Percentiles rank a stretch among this genome's conserved stretches.
These are phyloP conservation scores for Drosophila bocki DNA, from an alignment of 1,140 invertebrate genomes.

Conservation along the genomic window DNA sequence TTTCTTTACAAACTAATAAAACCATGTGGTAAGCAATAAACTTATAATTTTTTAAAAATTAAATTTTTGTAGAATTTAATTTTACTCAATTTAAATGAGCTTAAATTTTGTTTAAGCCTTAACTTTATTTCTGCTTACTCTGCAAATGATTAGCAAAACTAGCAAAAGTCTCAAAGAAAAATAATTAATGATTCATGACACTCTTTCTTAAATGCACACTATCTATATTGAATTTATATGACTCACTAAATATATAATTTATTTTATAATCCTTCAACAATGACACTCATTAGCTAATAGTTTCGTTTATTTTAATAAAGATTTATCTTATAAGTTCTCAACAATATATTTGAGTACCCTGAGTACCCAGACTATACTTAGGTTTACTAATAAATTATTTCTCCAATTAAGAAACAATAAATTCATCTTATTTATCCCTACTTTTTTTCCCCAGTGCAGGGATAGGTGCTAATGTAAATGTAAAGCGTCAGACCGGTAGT, in stretches of 20 bases:
- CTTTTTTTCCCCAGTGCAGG: slow-evolving; percentile 5
- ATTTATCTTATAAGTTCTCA: not conserved
- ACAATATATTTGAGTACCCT: not conserved
- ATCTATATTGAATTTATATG: not conserved
- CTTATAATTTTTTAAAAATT: not conserved
- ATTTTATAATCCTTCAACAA: not conserved
- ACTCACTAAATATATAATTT: not conserved
- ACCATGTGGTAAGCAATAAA: not conserved
- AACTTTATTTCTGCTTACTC: not conserved
- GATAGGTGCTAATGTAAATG: slow-evolving; percentile 31
- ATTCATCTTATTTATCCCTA: not conserved
- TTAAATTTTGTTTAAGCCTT: not conserved
- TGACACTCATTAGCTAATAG: not conserved
- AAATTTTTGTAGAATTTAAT: not conserved
- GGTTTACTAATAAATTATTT: not conserved
- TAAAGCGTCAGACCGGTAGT: slow-evolving; percentile 26
- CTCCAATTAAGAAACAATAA: not conserved
- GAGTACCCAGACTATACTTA: not conserved
- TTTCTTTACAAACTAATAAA: not conserved
- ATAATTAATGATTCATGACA: not conserved
- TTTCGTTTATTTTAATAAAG: slow-evolving; percentile 1
- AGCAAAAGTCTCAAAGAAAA: not conserved
- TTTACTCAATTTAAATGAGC: not conserved
- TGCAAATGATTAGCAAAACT: no score
- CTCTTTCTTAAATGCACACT: no score